These are phyloP conservation scores for Trachymyrmex cornetzi DNA, from an alignment of 1,140 invertebrate genomes.

Conservation along the genomic window DNA sequence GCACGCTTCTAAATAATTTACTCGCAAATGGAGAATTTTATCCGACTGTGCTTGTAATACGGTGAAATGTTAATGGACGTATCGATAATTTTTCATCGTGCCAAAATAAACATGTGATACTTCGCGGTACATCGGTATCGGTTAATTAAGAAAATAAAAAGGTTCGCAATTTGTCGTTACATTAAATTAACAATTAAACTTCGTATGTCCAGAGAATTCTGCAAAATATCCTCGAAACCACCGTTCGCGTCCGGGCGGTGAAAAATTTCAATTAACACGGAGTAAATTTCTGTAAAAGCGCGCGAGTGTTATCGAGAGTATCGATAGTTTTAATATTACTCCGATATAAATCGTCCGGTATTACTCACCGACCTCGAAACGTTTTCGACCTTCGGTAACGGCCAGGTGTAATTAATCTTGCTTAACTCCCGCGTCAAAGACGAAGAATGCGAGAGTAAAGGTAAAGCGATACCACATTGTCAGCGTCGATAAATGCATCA, in stretches of 20 bases:
- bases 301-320: neutral
- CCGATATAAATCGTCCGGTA: constrained; percentile 48
- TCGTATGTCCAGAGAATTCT: neutral
- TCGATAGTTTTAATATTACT: constrained; percentile 41
- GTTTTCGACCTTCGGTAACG: constrained; percentile 49
- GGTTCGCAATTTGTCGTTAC: neutral
- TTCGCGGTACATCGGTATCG: neutral
- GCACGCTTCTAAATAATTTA: constrained; percentile 46
- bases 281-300: neutral
- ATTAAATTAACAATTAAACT: constrained; percentile 55
- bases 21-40: constrained; percentile 40
- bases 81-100: constrained; percentile 43
- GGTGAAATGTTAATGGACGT: constrained; percentile 32
- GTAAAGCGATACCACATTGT: constrained; percentile 33
- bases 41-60: constrained; percentile 5
- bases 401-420: constrained; percentile 53
- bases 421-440: constrained; percentile 54
- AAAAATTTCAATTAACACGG: constrained; percentile 31
- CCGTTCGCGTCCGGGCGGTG: neutral
- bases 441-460: constrained; percentile 43
- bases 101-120: neutral
- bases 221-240: neutral
- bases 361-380: constrained; percentile 53
- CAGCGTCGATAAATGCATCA: constrained; percentile 44
- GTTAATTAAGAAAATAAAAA: constrained; percentile 56